A percentile compares a stretch with the other conserved stretches of the same genome.
phyloP scores from a whole-genome alignment of 2,888 invertebrate species.

The Diogma glabrata region DNA sequence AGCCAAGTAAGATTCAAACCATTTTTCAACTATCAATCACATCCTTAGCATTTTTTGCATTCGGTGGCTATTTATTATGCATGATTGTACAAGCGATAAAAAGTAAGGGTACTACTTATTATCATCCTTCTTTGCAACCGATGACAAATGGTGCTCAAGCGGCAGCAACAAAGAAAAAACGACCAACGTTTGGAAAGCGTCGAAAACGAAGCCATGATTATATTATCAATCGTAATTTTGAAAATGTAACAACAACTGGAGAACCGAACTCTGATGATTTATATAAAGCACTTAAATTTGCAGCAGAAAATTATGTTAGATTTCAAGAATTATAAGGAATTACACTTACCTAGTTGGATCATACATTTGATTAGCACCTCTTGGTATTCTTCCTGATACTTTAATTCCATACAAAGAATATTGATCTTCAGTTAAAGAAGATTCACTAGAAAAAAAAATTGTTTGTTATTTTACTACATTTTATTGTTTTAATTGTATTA shows the following conservation, averaged over 20 bases:
- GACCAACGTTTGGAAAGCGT: conserved; percentile 11
- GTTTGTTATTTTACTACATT: background rate
- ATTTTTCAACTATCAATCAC: conserved; percentile 70
- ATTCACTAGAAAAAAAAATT: conserved; percentile 27
- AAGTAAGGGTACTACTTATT: conserved; percentile 42
- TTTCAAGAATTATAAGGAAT: conserved; percentile 6
- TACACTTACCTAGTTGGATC: conserved; percentile 33
- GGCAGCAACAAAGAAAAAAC: conserved; percentile 3
- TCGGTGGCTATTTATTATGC: conserved; percentile 71
- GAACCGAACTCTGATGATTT: conserved; percentile 30
- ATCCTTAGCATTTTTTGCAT: conserved; percentile 68
- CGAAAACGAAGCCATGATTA: no score
- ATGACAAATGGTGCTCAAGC: background rate
- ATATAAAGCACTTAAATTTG: conserved; percentile 33
- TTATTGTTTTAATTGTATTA: background rate
- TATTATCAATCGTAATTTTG: no score
- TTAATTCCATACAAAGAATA: conserved; percentile 60
- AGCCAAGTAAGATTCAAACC: conserved; percentile 53
- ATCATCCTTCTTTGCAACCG: conserved; percentile 28
- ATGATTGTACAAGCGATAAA: conserved; percentile 64
- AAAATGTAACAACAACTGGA: conserved; percentile 31
- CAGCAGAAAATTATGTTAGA: conserved; percentile 37
- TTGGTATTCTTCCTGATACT: conserved; percentile 43
- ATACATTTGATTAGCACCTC: conserved; percentile 38
- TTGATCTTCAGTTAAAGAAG: conserved; percentile 53